Evolutionary conservation across 2,113 vertebrate species (phyloP), one percentile per base, ranked within the genome.

Genomic region (Amblyopsis rosae): DNA sequence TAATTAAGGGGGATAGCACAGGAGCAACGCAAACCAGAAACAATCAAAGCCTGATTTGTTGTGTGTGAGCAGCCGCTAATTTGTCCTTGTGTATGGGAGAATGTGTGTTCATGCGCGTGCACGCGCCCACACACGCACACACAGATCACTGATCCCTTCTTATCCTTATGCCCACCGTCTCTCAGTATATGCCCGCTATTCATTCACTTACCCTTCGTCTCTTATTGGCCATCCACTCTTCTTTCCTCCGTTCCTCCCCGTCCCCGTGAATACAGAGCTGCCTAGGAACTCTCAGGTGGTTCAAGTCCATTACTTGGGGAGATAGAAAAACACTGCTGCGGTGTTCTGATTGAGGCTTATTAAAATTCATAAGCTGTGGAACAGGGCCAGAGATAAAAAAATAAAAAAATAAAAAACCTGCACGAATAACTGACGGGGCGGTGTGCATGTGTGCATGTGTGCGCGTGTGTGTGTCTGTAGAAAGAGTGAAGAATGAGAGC

Each of bases 301-400:
- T 91, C 82, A 86, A 89, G 82, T 82, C 87, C 84, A 91, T 91
- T 91, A 91, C 90, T 89, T 88, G 87, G 86, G 85, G 87, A 90
- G 87, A 91, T 91, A 87, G 86, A 89, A 87, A 91, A 90, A 88
- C 88, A 90, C 61, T 86, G 87, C 86, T 79, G 86, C 88, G 90
- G 85, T 89, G 84, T 88, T 89, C 84, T 88, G 90, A 89, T 90
- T 89, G 87, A 88, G 80, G 79, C 85, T 85, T 83, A 89, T 91
- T 89, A 91, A 91, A 91, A 91, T 91, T 90, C 90, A 91, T 90
- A 90, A 89, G 89, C 84, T 88, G 88, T 87, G 79, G 87, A 88
- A 88, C 85, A 89, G 83, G 85, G 80, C 75, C 74, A 83, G 85
- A 89, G 85, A 89, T 87, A 81, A 87, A 86, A 74, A 85, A 70